Base-by-base conservation (phyloP, 2,113 vertebrate genomes). In the Lasiurus cinereus region DNA sequence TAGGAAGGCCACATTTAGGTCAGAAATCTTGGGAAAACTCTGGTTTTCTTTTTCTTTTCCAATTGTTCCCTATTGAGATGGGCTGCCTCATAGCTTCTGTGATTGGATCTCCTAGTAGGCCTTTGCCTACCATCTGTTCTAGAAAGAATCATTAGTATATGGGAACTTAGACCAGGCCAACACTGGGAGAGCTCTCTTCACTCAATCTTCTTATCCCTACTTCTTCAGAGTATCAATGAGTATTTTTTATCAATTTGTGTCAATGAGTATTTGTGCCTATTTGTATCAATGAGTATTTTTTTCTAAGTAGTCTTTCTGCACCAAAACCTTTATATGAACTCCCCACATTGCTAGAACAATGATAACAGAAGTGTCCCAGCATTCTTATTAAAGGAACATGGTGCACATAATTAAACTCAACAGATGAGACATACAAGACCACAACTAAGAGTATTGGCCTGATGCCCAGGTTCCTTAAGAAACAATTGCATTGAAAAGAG, bases 371-470 rank as follows among this genome's bases (percentile, higher is more conserved):
- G 90, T 80, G 48, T 33, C 90, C 90, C 67, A 94, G 33, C 69
- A 94, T 72, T 87, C 52, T 96, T 96, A 90, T 87, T 92, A 94
- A 94, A 90, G 95, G 56, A 88, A 93, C 79, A 85, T 88, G 88
- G 52, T 77, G 19, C 54, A 80, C 59, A 94, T 91, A 98, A 96
- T 97, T 96, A 97, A 93, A 74, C 79, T 92, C 69, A 88, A 89
- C 48, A 96, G 70, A 91, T 94, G 95, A 96, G 95, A 94, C 94
- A 97, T 43, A 96, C 6, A 48, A 84, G 93, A n/a, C 69, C 73
- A 88, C 86, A 94, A 83, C 83, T 97, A 96, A 96, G 87, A 72
- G 14, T 16, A 0, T 73, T 98, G 97, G 97, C 96, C 56, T 43
- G 31, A 22, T 96, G 95, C 96, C 94, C 93, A 94, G 96, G 73